phyloP scores from a whole-genome alignment of 2,797 vertebrate species.

The Pseudocheirus occidentalis region DNA sequence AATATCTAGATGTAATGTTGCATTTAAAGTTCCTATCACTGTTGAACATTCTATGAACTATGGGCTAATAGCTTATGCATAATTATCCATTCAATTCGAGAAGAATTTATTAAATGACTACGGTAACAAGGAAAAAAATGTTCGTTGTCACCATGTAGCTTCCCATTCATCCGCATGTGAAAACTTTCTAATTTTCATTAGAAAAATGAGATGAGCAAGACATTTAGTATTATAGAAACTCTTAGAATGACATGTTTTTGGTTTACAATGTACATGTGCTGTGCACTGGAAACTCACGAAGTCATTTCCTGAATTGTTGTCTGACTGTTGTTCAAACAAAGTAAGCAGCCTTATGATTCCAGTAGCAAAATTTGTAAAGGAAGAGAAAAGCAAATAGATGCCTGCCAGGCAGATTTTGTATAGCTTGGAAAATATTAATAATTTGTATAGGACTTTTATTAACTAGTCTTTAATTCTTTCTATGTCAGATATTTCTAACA shows the following conservation, averaged over 20 bases:
- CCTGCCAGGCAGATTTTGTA: background rate
- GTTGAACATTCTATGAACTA: background rate
- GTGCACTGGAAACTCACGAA: background rate
- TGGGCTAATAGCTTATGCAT: background rate
- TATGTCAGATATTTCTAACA: background rate
- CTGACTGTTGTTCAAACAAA: background rate
- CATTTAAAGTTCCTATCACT: background rate
- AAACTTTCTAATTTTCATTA: no score
- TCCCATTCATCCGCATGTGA: conserved; percentile 16
- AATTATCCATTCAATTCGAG: background rate
- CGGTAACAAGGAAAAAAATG: background rate
- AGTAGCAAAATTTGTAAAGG: background rate
- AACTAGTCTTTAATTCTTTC: background rate
- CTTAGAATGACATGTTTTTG: background rate
- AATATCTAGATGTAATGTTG: conserved; percentile 24
- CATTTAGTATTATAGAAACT: background rate
- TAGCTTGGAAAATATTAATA: background rate
- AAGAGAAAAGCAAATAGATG: background rate
- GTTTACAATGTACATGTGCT: background rate
- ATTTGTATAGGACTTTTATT: background rate
- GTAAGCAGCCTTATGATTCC: background rate
- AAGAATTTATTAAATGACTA: background rate
- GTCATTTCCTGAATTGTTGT: background rate
- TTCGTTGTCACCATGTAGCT: background rate
- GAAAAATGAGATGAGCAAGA: conserved; percentile 23